phyloP scores from a whole-genome alignment of 2,113 vertebrate species.

The Protobothrops mucrosquamatus region DNA sequence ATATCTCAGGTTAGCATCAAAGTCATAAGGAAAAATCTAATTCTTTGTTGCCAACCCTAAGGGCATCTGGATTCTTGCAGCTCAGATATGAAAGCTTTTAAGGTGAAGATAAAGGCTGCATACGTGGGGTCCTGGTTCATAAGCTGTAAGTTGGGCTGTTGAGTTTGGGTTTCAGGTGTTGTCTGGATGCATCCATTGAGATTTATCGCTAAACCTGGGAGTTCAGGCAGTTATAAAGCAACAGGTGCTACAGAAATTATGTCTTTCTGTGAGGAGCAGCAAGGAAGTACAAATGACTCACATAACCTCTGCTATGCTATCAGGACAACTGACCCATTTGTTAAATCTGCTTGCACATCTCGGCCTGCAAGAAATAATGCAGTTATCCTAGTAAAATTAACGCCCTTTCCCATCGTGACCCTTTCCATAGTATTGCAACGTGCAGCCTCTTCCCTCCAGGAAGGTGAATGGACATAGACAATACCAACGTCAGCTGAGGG shows the following conservation, averaged over 20 bases:
- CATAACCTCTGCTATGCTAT: neutral
- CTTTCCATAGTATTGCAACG: neutral
- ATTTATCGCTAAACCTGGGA: neutral
- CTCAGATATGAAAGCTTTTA: neutral
- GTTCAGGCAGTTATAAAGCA: neutral
- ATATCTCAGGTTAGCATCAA: neutral
- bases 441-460: conserved; percentile 25
- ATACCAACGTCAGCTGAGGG: too few species aligned
- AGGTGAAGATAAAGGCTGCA: neutral
- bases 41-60: neutral
- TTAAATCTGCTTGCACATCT: neutral
- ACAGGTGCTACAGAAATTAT: neutral
- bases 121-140: neutral
- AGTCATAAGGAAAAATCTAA: neutral
- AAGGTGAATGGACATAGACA: conserved; percentile 54
- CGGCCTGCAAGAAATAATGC: neutral
- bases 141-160: neutral
- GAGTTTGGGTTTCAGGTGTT: neutral
- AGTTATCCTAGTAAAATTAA: neutral
- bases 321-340: neutral
- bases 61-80: neutral
- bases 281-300: neutral
- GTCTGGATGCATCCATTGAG: neutral
- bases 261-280: neutral
- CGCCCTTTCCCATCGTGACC: neutral